phyloP scores from a whole-genome alignment of 2,113 vertebrate genomes.

The Ciconia maguari region DNA sequence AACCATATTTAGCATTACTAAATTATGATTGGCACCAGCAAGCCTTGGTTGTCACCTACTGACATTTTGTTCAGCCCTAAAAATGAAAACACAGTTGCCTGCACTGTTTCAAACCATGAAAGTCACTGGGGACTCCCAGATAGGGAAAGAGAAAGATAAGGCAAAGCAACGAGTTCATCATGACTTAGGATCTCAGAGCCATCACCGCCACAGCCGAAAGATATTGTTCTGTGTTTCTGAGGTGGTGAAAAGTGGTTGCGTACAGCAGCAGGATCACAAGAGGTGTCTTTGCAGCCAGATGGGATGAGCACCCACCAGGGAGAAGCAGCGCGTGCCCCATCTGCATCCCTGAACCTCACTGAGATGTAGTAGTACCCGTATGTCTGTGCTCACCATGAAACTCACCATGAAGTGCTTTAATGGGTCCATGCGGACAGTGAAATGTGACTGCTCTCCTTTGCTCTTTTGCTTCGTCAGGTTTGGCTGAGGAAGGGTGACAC shows the following conservation, averaged over 20 bases:
- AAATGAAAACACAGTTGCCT: slow-evolving; percentile 39
- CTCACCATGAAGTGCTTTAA: background rate
- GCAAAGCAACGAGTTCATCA: background rate
- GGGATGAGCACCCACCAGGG: background rate
- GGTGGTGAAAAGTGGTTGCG: fast-evolving
- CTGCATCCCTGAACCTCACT: background rate
- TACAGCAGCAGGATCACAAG: background rate
- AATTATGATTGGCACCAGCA: slow-evolving; percentile 25
- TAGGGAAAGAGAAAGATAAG: background rate
- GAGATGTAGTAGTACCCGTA: fast-evolving
- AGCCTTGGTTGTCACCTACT: slow-evolving; percentile 38
- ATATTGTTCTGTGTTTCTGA: background rate
- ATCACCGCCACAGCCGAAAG: background rate
- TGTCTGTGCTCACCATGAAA: background rate
- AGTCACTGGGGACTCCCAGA: background rate
- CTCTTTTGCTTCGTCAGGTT: background rate
- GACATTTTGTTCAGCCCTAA: slow-evolving; percentile 56
- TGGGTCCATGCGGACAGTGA: background rate
- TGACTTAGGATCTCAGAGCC: background rate
- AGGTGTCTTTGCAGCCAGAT: background rate
- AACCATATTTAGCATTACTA: slow-evolving; percentile 58
- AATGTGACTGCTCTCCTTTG: background rate
- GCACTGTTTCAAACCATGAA: background rate
- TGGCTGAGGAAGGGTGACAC: background rate
- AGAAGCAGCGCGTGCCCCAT: background rate